Base-by-base conservation (phyloP, 2,797 vertebrate genomes). In the Phylloscopus collybita region DNA sequence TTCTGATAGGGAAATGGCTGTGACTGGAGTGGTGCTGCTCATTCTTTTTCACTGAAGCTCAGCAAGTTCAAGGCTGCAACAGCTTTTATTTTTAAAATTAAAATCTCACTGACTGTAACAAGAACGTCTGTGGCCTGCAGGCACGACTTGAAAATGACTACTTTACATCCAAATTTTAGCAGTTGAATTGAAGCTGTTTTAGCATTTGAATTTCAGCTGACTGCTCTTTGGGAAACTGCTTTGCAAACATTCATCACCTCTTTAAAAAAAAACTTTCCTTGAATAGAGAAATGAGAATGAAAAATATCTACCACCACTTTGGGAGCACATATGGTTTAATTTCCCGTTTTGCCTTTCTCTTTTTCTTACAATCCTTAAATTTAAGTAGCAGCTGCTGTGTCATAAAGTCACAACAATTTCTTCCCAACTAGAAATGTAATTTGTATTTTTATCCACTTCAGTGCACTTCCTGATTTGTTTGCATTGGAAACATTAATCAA, bases 81-180 rank as follows among this genome's bases (percentile, higher is more conserved):
- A 65, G 71, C 53, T 80, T 91, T 90, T 72, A 38, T 75, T 88
- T 90, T 92, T 61, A 16, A 84, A 79, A 86, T 67, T 38, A 71
- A 92, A 79, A 91, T 79, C 78, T 92, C 56, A 16, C 23, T 80
- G 61, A 8, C 25, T 81, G 16, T 56, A 45, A 42, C 13, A 66
- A 65, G 50, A 59, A 45, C 80, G 49, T 32, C 11, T 78, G 2
- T 81, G 66, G 66, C 84, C 81, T 89, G 54, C 62, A 91, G 89
- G 92, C 87, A 91, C 11, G 15, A 69, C 59, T 75, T 50, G 50
- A 26, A 59, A 71, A 44, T 92, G 11, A 20, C 36, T 60, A 26
- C 18, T 8, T 69, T 91, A 18, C 67, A 70, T 61, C 67, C 29
- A 38, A 13, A 64, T 81, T 88, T 81, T 22, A 86, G 51, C 83